Base-by-base conservation (phyloP, 2,888 invertebrate species). In the Sthenelais limicola region DNA sequence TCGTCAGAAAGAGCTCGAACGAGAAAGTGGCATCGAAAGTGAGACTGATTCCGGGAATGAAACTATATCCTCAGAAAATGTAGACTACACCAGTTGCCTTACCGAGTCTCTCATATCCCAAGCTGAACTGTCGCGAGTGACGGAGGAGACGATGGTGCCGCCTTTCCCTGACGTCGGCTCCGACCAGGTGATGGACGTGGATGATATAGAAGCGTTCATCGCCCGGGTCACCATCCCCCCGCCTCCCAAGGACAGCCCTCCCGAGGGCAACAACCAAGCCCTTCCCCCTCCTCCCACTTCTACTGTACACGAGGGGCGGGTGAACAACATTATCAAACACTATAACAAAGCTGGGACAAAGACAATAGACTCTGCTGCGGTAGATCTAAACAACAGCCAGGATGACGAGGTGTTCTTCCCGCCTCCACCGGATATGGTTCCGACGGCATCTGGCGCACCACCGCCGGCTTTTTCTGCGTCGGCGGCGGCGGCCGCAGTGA, bases 151-250 rank as follows among this genome's bases (percentile, higher is more conserved):
- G 9, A 62, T 62, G 62, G 48, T 54, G 62, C 48, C 28, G 62
- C 49, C 51, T 9, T 58, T 48, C n/a, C 38, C 33, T 47, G 54
- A 21, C 52, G 56, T 32, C 21, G 58, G 33, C 12, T 30, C 72
- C 18, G 28, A 33, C 24, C 32, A 32, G 26, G n/a, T 66, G n/a
- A 62, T 62, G 62, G 68, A 72, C 51, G 68, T 38, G 15, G 21
- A 35, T 33, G 94, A 93, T 82, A 89, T 96, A 79, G 95, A 95
- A 84, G 92, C 92, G 80, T 94, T 95, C 87, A 90, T 95, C 79
- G 94, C 94, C 3, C 93, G 92, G 80, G 93, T 94, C 43, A 92
- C 92, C 5, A 92, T 95, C 76, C 94, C 92, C 49, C 94, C 95
- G 18, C 95, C 95, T 0, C 89, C 89, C 30, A 68, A 47, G 26